Evolutionary conservation across 2,797 vertebrate species (phyloP).

Genomic region (Cephalopachus bancanus): DNA sequence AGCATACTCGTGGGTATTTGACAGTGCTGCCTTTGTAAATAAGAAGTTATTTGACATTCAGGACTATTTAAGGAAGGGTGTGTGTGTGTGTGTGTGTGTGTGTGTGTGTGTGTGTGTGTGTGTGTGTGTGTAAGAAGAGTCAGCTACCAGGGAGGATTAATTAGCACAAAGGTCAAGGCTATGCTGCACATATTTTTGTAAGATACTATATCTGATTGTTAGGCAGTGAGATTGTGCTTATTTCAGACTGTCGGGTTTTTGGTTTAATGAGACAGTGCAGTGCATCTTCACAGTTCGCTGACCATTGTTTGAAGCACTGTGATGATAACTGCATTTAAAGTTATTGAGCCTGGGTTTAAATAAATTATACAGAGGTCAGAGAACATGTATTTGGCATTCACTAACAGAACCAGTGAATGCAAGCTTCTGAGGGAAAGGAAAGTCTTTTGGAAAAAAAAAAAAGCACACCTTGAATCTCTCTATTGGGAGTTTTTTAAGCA

Average conservation of each 20-base stretch:
- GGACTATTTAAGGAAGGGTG: slow-evolving; percentile 54
- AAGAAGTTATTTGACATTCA: slow-evolving; percentile 71
- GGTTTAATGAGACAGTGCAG: slow-evolving; percentile 68
- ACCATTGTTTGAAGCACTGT: background rate
- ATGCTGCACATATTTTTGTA: slow-evolving; percentile 60
- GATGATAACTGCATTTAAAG: slow-evolving; percentile 59
- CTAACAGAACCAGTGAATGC: slow-evolving; percentile 28
- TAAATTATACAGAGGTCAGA: slow-evolving; percentile 68
- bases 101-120: background rate
- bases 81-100: background rate
- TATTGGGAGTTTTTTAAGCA: background rate
- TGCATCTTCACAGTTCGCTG: slow-evolving; percentile 61
- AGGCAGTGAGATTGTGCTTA: slow-evolving; percentile 46
- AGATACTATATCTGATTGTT: slow-evolving; percentile 53
- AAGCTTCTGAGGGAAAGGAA: background rate
- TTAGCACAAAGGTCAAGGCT: slow-evolving; percentile 73
- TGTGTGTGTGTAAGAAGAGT: slow-evolving; percentile 19
- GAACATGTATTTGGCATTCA: slow-evolving; percentile 40
- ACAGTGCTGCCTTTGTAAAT: slow-evolving; percentile 69
- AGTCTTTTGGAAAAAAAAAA: background rate
- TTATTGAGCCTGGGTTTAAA: slow-evolving; percentile 75
- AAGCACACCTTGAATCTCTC: background rate
- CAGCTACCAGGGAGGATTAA: slow-evolving; percentile 73
- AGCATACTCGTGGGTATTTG: slow-evolving; percentile 36
- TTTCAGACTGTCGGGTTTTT: slow-evolving; percentile 20